phyloP scores from a whole-genome alignment of 2,113 vertebrate species.

The Fukomys damarensis region DNA sequence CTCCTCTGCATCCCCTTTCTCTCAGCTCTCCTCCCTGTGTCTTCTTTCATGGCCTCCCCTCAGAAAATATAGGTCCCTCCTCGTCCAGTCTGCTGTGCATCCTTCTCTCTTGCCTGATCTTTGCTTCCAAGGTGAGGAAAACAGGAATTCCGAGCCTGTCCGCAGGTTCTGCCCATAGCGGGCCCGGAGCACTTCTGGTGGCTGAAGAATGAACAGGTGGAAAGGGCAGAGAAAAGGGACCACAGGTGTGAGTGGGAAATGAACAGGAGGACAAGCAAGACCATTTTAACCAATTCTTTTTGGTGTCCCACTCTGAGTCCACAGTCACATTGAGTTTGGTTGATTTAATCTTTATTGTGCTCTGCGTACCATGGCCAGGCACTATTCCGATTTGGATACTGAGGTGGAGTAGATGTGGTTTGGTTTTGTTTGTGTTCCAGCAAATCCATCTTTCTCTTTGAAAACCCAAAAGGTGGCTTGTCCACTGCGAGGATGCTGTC shows the following conservation, averaged over 20 bases:
- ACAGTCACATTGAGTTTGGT: conserved; percentile 14
- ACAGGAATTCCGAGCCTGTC: neutral
- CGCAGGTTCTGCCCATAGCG: neutral
- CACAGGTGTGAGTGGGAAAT: neutral
- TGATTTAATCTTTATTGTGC: conserved; percentile 19
- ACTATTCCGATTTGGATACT: neutral
- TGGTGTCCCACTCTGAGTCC: conserved; percentile 7
- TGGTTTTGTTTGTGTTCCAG: conserved; percentile 54
- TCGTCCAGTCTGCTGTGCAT: neutral
- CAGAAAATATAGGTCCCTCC: neutral
- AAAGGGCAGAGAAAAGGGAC: neutral
- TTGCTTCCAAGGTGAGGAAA: neutral
- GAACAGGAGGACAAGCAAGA: neutral
- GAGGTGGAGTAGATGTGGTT: neutral
- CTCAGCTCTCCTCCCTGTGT: neutral
- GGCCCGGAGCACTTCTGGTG: neutral
- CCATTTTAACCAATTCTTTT: neutral
- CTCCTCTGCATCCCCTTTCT: neutral
- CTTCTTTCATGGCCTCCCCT: neutral
- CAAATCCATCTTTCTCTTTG: conserved; percentile 27
- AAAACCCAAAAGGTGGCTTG: conserved; percentile 69
- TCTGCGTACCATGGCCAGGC: neutral
- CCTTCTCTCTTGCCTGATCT: neutral
- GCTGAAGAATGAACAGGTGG: neutral
- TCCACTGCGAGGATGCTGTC: neutral